Base-by-base conservation (phyloP, 2,888 invertebrate species). In the Dicranocentrus wangi region DNA sequence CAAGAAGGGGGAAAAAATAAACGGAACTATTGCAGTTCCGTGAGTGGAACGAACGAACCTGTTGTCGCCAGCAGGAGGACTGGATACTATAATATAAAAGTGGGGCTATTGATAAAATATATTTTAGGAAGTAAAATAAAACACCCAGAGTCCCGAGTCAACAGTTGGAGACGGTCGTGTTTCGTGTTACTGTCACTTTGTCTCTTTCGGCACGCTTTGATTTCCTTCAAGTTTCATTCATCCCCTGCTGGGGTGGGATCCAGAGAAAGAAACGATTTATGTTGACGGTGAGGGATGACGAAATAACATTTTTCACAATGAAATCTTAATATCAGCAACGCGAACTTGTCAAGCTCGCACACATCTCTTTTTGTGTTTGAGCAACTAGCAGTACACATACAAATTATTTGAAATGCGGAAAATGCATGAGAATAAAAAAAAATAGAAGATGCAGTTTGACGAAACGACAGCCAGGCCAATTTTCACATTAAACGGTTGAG, bases 131-230 rank as follows among this genome's bases (percentile, higher is more conserved):
- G 61, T 61, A 28, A 32, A 61, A 21, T 5, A 21, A 15, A 28
- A 61, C 61, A 58, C 5, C 15, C 47, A 47, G n/a, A 47, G n/a
- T 47, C 47, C 15, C n/a, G 39, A n/a, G n/a, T n/a, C 47, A 47
- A 10, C 15, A 47, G n/a, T 47, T n/a, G 47, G 15, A 32, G 32
- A 10, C 47, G 7, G 39, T 39, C 13, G 39, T 39, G 39, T 39
- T 39, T 2, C 2, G 51, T 51, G 47, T 63, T 73, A 32, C 53
- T 77, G 77, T 77, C 77, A 69, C 21, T 17, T 51, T 53, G 28
- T 27, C 28, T 66, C n/a, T 27, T 66, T 77, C 77, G 77, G 77
- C 77, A 77, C 69, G 77, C 77, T 77, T 77, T 77, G 69, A 69
- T 77, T 77, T 61, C 15, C 28, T 43, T 51, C 47, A 27, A 42